phyloP scores from a whole-genome alignment of 2,797 vertebrate species.

The Xyrichtys novacula region DNA sequence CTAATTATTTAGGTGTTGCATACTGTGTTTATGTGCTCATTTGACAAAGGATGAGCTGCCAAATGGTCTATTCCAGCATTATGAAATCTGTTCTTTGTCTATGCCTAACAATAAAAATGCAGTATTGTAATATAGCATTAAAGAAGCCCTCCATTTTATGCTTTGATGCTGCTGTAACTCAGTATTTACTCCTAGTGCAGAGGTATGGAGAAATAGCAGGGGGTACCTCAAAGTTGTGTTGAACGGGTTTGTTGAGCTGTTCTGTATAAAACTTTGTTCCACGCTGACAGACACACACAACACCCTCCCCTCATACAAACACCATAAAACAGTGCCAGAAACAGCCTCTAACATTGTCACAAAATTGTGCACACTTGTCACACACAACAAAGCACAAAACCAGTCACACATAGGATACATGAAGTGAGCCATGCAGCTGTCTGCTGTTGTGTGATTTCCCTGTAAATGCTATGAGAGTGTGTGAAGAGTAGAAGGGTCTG shows the following conservation, averaged over 20 bases:
- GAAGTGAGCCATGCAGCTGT: conserved; percentile 60
- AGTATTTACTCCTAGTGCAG: conserved; percentile 12
- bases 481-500: conserved; percentile 46
- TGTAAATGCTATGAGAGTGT: conserved; percentile 46
- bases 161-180: conserved; percentile 35
- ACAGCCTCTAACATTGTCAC: conserved; percentile 42
- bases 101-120: neutral
- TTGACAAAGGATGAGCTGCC: neutral
- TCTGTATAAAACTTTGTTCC: conserved; percentile 46
- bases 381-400: conserved; percentile 48
- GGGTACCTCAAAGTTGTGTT: conserved; percentile 56
- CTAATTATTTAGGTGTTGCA: conserved; percentile 6
- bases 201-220: conserved; percentile 40
- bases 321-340: neutral
- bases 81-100: conserved; percentile 1
- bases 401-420: conserved; percentile 35
- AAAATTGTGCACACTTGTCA: conserved; percentile 51
- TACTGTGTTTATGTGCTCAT: neutral
- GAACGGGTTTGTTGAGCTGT: conserved; percentile 52
- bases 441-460: conserved; percentile 58
- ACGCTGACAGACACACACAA: conserved; percentile 37
- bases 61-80: conserved; percentile 1
- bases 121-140: conserved; percentile 1
- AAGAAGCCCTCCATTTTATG: no score
- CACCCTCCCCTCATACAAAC: conserved; percentile 3